Evolutionary conservation across 2,888 invertebrate species (phyloP).

Genomic region (Fabriciana adippe): DNA sequence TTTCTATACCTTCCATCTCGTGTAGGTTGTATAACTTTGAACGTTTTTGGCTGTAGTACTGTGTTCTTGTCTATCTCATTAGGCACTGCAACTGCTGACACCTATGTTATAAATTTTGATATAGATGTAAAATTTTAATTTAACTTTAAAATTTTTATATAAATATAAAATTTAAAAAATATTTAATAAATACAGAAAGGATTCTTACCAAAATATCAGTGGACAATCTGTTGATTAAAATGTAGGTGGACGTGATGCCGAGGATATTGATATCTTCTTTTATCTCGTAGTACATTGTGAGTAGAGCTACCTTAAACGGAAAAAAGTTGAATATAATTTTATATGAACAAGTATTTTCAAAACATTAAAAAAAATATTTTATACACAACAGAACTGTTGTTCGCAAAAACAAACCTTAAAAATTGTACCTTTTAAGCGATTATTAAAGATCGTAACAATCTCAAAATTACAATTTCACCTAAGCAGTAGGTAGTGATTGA

Average conservation of each 20-base stretch:
- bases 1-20: constrained; percentile 40
- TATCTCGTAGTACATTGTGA: constrained; percentile 85
- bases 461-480: no score
- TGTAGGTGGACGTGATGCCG: constrained; percentile 83
- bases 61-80: constrained; percentile 39
- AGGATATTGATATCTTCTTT: constrained; percentile 86
- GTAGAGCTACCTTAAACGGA: constrained; percentile 77
- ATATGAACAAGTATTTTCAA: neutral
- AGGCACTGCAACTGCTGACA: constrained; percentile 49
- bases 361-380: no score
- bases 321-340: neutral
- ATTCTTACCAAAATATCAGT: constrained; percentile 76
- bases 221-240: constrained; percentile 83
- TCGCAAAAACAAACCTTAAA: neutral
- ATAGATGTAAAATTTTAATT: neutral
- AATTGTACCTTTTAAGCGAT: no score
- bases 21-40: constrained; percentile 53
- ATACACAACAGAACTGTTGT: neutral
- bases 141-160: no score
- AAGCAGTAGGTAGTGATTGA: no score
- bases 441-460: no score
- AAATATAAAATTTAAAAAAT: constrained; percentile 36
- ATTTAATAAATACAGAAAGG: constrained; percentile 53
- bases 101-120: constrained; percentile 35
- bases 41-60: constrained; percentile 50